A percentile compares a stretch with the other conserved stretches of the same genome.
Conservation (phyloP, 2,113 vertebrate genomes). For the Alligator sinensis region DNA sequence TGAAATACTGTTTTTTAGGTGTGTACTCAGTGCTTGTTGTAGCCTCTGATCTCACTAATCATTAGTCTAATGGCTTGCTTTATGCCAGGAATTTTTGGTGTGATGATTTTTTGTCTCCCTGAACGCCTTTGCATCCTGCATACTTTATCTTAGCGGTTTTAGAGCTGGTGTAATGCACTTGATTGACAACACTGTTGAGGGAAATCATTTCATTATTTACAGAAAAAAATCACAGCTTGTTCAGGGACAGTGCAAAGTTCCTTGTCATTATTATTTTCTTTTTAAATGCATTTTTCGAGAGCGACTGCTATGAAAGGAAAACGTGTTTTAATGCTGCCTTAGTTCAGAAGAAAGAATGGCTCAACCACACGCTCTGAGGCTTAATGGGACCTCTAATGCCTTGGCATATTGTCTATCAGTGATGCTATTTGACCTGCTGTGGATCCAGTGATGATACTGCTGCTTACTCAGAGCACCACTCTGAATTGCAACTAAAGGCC, state of each 20-base stretch:
- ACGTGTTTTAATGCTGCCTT: background rate
- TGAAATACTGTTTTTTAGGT: background rate
- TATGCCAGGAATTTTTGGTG: background rate
- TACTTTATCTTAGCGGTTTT: too few relatives aligned
- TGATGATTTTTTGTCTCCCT: background rate
- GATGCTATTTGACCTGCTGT: too few relatives aligned
- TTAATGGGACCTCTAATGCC: accelerated
- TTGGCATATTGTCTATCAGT: background rate
- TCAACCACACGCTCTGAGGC: accelerated
- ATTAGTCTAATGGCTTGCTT: accelerated
- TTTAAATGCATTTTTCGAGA: background rate
- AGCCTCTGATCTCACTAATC: accelerated
- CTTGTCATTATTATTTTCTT: background rate
- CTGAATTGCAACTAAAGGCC: too few relatives aligned
- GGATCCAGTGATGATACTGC: too few relatives aligned
- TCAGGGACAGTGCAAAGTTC: background rate
- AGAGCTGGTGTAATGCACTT: too few relatives aligned
- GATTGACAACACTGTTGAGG: too few relatives aligned
- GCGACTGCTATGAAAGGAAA: background rate
- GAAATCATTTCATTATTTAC: background rate
- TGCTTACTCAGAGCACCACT: too few relatives aligned
- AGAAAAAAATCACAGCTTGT: background rate
- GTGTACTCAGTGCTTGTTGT: accelerated
- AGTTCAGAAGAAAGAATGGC: background rate
- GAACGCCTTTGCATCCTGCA: background rate